A percentile compares a stretch with the other conserved stretches of the same genome.
Conservation (phyloP, 1,140 invertebrate species). For the Stratiolaelaps scimitus region DNA sequence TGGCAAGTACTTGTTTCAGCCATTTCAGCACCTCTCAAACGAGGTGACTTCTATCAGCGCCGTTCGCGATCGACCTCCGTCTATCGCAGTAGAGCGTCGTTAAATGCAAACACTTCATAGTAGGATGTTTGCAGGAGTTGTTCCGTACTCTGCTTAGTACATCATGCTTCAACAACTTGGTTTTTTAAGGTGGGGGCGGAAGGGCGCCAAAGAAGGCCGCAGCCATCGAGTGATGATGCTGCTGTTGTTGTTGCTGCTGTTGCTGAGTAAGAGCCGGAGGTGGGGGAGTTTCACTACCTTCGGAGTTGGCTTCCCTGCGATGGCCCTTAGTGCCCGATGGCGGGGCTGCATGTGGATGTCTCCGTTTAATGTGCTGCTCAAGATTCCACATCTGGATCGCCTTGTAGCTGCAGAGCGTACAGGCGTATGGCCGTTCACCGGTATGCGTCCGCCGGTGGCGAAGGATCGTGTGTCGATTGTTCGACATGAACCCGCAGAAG, state of each 20-base stretch:
- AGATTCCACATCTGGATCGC: slow-evolving; percentile 27
- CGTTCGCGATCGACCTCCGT: too few relatives aligned
- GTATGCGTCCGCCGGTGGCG: slow-evolving; percentile 15
- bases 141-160: too few relatives aligned
- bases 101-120: too few relatives aligned
- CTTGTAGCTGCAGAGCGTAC: slow-evolving; percentile 21
- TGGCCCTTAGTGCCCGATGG: neutral
- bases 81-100: too few relatives aligned
- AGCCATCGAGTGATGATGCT: neutral
- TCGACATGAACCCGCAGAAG: slow-evolving; percentile 27
- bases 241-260: too few relatives aligned
- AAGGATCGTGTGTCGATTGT: slow-evolving; percentile 23
- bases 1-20: too few relatives aligned
- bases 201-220: slow-evolving; percentile 11
- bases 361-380: slow-evolving; percentile 27
- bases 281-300: neutral
- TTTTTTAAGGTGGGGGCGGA: neutral
- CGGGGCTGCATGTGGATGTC: slow-evolving; percentile 11
- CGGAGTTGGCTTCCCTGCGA: neutral
- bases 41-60: too few relatives aligned
- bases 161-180: too few relatives aligned
- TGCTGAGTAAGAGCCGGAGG: neutral
- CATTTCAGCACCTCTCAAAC: too few relatives aligned
- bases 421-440: slow-evolving; percentile 21
- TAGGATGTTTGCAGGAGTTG: too few relatives aligned